These are phyloP conservation scores for Odontophorus gujanensis DNA, from an alignment of 2,113 vertebrate species.

Conservation along the genomic window DNA sequence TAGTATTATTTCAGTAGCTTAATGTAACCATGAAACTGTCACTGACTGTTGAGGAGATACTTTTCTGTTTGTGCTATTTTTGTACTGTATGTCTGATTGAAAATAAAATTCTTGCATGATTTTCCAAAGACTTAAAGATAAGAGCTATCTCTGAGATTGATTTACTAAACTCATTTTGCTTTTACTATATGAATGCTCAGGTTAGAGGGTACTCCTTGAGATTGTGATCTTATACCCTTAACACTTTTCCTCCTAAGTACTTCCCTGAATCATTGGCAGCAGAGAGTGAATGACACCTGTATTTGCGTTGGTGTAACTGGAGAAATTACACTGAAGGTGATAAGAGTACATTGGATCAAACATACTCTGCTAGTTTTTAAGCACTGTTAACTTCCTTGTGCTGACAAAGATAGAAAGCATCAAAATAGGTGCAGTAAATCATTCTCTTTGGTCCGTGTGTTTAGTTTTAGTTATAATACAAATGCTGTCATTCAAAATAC, in stretches of 20 bases:
- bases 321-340: not conserved
- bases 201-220: not conserved
- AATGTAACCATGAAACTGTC: not conserved
- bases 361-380: not conserved
- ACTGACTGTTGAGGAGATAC: not conserved
- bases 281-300: not conserved
- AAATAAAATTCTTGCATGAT: not conserved
- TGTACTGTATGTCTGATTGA: not conserved
- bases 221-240: not conserved
- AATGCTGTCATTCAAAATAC: not conserved
- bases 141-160: too few relatives aligned
- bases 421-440: not conserved
- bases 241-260: not conserved
- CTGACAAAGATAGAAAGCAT: not conserved
- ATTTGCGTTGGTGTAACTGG: not conserved
- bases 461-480: not conserved
- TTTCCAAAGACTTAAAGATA: not conserved
- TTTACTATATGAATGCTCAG: not conserved
- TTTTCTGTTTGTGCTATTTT: not conserved
- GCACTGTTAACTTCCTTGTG: not conserved
- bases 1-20: not conserved
- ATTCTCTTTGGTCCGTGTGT: not conserved
- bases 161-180: not conserved
- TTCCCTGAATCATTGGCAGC: not conserved
- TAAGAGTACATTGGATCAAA: not conserved